A percentile compares a stretch with the other conserved stretches of the same genome.
Evolutionary conservation across 2,797 vertebrate genomes (phyloP).

Genomic region (Emydoidea blandingii): DNA sequence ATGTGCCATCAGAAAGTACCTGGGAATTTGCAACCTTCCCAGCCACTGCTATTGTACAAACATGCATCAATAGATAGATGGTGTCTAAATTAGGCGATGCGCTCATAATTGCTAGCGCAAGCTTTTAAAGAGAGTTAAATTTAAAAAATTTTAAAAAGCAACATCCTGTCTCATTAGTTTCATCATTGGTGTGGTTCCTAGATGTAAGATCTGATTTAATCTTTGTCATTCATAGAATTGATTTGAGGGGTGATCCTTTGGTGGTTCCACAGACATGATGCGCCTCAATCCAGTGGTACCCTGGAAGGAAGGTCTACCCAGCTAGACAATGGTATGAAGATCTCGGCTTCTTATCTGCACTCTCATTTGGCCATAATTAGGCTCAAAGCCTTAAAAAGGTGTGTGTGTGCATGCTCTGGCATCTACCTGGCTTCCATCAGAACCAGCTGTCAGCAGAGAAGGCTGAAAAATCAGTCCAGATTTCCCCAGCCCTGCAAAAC

Average conservation of each 20-base stretch:
- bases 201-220: background rate
- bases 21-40: conserved; percentile 57
- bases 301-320: background rate
- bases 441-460: background rate
- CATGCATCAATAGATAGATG: conserved; percentile 74
- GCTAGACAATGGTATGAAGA: background rate
- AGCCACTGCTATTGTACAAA: conserved; percentile 65
- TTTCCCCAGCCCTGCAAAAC: background rate
- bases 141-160: background rate
- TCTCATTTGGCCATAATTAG: background rate
- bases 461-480: background rate
- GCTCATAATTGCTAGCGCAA: background rate
- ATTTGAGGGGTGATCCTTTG: background rate
- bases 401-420: background rate
- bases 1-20: conserved; percentile 63
- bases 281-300: background rate
- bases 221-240: background rate
- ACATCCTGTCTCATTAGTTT: background rate
- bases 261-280: background rate
- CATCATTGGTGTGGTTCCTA: background rate
- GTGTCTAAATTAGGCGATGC: conserved; percentile 46
- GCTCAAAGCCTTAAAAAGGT: background rate
- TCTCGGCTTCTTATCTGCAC: background rate
- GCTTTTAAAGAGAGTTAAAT: background rate
- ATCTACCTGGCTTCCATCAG: background rate